A percentile compares a stretch with the other conserved stretches of the same genome.
Conservation (phyloP, 2,797 vertebrate genomes). For the Cephalopachus bancanus region DNA sequence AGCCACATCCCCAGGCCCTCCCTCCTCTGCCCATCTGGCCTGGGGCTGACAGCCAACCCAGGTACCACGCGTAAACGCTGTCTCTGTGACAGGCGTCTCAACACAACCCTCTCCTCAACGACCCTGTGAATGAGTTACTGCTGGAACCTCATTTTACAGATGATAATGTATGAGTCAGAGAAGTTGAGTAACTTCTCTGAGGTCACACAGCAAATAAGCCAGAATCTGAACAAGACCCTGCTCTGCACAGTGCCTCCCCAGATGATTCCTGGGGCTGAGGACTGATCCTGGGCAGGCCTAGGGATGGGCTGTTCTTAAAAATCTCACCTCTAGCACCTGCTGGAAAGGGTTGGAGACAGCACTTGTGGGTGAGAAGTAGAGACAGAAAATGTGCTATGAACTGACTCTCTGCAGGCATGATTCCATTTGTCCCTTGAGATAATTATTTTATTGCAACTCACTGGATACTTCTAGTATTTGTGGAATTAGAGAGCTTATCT, state of each 20-base stretch:
- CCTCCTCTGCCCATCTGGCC: background rate
- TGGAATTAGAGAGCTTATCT: background rate
- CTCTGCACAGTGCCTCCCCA: background rate
- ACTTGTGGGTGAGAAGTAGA: background rate
- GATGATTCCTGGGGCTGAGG: background rate
- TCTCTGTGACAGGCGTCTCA: background rate
- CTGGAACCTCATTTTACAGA: background rate
- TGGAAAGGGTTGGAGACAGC: background rate
- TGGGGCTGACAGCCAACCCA: background rate
- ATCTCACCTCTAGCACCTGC: background rate
- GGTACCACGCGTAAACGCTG: background rate
- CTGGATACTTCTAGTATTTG: background rate
- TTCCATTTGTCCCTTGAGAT: background rate
- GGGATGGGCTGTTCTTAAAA: background rate
- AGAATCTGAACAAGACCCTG: background rate
- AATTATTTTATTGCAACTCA: background rate
- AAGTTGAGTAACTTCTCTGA: conserved; percentile 2
- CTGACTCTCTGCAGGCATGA: background rate
- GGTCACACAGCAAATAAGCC: conserved; percentile 25
- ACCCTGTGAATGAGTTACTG: background rate
- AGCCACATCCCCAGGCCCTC: background rate
- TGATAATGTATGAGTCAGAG: background rate
- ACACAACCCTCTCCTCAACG: rapidly evolving
- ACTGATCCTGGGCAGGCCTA: background rate
- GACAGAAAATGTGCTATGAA: background rate